Percentiles rank a stretch among this genome's conserved stretches.
Conservation (phyloP, 2,797 vertebrate species). For the Emydoidea blandingii region DNA sequence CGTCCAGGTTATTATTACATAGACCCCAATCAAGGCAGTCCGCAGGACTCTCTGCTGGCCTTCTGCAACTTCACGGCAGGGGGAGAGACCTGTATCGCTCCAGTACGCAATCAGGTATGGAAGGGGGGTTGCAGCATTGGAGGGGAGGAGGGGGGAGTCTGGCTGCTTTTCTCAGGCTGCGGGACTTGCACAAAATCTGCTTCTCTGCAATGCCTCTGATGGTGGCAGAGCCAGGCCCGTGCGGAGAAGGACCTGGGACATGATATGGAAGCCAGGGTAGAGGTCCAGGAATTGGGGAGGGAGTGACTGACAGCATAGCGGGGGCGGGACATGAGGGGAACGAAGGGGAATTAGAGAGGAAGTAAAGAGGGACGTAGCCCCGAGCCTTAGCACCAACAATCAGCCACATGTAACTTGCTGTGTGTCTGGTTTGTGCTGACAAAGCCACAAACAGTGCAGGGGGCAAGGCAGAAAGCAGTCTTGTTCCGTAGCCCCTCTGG, state of each 20-base stretch:
- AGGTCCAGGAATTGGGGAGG: background rate
- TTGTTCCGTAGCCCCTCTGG: too few species aligned
- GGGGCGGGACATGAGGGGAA: background rate
- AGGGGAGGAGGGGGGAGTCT: too few species aligned
- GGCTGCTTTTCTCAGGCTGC: too few species aligned
- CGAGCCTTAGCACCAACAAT: background rate
- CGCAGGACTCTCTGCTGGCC: slow-evolving; percentile 86
- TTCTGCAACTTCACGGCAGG: slow-evolving; percentile 89
- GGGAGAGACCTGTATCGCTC: slow-evolving; percentile 88
- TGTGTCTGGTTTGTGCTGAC: background rate
- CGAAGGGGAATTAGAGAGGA: too few species aligned
- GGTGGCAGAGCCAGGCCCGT: background rate
- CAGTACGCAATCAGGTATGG: slow-evolving; percentile 82
- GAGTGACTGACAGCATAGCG: background rate
- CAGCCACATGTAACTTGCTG: too few species aligned
- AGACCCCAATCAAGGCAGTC: slow-evolving; percentile 93
- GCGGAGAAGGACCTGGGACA: background rate
- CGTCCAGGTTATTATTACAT: slow-evolving; percentile 90
- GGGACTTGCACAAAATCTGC: background rate
- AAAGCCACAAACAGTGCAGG: background rate
- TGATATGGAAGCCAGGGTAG: background rate
- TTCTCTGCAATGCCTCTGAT: background rate
- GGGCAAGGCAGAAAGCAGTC: too few species aligned
- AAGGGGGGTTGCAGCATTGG: background rate
- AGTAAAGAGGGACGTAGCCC: background rate